Percentiles rank a stretch among this genome's conserved stretches.
phyloP scores from a whole-genome alignment of 1,140 invertebrate species.

The Nephila pilipes region DNA sequence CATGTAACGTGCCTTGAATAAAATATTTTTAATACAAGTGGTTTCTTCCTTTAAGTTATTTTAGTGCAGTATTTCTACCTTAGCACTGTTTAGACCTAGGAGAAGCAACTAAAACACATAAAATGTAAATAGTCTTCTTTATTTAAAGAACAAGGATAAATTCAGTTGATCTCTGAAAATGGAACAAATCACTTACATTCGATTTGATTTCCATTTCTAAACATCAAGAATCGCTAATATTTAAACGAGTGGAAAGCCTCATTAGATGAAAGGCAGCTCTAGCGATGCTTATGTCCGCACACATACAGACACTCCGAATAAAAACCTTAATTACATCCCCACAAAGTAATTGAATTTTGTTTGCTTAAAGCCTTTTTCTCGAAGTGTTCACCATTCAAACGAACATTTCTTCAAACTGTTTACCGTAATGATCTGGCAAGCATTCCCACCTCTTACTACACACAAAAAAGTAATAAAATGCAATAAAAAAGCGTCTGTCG shows the following conservation, averaged over 20 bases:
- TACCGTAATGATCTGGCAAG: slow-evolving; percentile 22
- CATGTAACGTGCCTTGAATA: too few species aligned
- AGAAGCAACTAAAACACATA: too few species aligned
- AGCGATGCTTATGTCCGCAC: background rate
- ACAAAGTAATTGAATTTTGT: slow-evolving; percentile 67
- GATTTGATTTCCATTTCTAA: slow-evolving; percentile 34
- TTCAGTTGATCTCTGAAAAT: background rate
- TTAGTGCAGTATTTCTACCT: too few species aligned
- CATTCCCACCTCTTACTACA: slow-evolving; percentile 3
- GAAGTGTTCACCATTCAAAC: slow-evolving; percentile 5
- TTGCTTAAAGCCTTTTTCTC: background rate
- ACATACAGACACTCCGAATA: background rate
- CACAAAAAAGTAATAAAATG: slow-evolving; percentile 7
- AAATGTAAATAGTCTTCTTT: too few species aligned
- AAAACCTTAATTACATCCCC: slow-evolving; percentile 66
- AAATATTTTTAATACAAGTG: too few species aligned
- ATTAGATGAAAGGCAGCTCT: slow-evolving; percentile 22
- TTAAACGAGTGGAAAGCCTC: slow-evolving; percentile 44
- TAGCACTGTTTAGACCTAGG: too few species aligned
- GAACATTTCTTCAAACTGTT: slow-evolving; percentile 53
- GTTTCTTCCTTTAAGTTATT: too few species aligned
- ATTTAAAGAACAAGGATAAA: too few species aligned
- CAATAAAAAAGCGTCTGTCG: background rate
- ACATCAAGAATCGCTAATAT: slow-evolving; percentile 39
- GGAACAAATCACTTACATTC: slow-evolving; percentile 25